These are phyloP conservation scores for Halocaridina rubra DNA, from an alignment of 2,888 invertebrate species.

Conservation along the genomic window DNA sequence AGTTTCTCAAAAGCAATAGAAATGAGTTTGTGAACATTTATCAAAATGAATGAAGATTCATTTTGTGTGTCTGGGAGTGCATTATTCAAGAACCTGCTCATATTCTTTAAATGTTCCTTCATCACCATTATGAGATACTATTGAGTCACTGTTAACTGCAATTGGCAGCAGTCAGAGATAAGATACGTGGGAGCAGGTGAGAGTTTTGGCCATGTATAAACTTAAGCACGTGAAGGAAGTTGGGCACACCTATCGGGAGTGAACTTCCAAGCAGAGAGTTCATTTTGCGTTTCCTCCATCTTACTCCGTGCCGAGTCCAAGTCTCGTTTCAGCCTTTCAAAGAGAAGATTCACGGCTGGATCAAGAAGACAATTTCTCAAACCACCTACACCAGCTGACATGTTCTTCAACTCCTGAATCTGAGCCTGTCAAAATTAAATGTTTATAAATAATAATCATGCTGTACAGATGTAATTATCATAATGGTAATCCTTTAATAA, in stretches of 20 bases:
- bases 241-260: conserved; percentile 81
- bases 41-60: no score
- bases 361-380: conserved; percentile 88
- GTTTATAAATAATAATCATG: no score
- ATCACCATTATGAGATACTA: no score
- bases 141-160: conserved; percentile 53
- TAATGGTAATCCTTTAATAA: no score
- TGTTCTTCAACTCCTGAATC: conserved; percentile 91
- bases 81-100: no score
- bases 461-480: no score
- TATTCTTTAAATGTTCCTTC: no score
- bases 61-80: no score
- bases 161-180: conserved; percentile 39
- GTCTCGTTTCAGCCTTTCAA: conserved; percentile 91
- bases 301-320: conserved; percentile 88
- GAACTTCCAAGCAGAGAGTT: conserved; percentile 98
- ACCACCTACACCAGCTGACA: conserved; percentile 80
- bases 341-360: conserved; percentile 93
- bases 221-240: no score
- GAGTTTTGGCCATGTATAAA: conserved; percentile 51
- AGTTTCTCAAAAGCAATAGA: not conserved
- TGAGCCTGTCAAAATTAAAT: conserved; percentile 80
- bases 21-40: no score
- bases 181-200: conserved; percentile 48
- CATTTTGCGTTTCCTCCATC: conserved; percentile 96